A percentile compares a stretch with the other conserved stretches of the same genome.
phyloP scores from a whole-genome alignment of 2,113 vertebrate species.

The Amazona guildingii region DNA sequence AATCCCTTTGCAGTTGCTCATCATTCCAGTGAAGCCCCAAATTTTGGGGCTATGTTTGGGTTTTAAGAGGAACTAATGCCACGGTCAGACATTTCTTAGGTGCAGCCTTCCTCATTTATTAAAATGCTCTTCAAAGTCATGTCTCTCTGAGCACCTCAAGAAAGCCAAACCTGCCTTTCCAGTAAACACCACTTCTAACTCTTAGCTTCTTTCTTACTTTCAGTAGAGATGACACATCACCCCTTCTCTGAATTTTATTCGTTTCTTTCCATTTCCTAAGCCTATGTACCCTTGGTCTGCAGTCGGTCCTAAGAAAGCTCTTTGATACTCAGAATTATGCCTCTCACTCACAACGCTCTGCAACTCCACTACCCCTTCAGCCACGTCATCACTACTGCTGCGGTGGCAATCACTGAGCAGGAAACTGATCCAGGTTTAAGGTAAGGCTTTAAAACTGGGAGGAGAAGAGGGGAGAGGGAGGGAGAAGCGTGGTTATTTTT shows the following conservation, averaged over 20 bases:
- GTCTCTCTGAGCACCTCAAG: background rate
- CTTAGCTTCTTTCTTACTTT: background rate
- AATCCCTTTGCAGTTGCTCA: background rate
- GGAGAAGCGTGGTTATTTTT: background rate
- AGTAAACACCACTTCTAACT: background rate
- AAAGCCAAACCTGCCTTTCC: background rate
- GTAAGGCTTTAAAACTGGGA: background rate
- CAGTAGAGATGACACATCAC: background rate
- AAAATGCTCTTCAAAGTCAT: background rate
- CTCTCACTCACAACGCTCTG: background rate
- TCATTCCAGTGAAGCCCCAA: background rate
- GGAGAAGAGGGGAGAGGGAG: background rate
- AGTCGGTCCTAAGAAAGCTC: background rate
- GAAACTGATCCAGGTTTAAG: background rate
- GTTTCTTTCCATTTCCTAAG: background rate
- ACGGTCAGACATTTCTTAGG: background rate
- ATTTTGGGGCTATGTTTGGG: background rate
- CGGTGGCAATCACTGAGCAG: accelerated
- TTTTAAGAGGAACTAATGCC: background rate
- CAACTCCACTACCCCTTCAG: background rate
- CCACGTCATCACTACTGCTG: accelerated
- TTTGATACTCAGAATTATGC: background rate
- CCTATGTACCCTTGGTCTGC: background rate
- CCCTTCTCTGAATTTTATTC: background rate
- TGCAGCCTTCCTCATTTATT: background rate